phyloP scores from a whole-genome alignment of 1,140 invertebrate species.

The Meloidogyne floridensis region DNA sequence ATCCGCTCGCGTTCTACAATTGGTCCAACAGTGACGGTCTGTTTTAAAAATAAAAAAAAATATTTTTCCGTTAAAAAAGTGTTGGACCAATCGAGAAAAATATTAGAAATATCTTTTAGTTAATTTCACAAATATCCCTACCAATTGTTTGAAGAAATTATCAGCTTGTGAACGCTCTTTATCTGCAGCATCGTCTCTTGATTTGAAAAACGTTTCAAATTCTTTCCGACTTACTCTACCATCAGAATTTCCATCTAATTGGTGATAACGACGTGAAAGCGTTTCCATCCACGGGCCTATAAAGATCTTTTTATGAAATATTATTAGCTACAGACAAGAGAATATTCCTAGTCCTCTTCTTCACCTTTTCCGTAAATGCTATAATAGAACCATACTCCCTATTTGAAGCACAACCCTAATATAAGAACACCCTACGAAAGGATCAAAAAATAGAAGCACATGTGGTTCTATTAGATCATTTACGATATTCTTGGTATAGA shows the following conservation, averaged over 20 bases:
- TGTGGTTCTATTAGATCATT: no score
- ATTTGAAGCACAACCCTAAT: no score
- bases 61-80: neutral
- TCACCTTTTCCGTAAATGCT: neutral
- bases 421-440: no score
- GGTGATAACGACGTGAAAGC: constrained; percentile 52
- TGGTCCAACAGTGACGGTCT: constrained; percentile 31
- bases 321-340: no score
- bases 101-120: neutral
- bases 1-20: constrained; percentile 32
- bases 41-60: neutral
- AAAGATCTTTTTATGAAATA: no score
- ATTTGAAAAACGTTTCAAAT: constrained; percentile 51
- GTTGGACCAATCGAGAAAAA: constrained; percentile 23
- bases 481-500: no score
- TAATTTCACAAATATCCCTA: constrained; percentile 25
- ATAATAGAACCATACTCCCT: no score
- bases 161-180: constrained; percentile 44
- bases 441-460: no score
- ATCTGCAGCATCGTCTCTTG: constrained; percentile 46
- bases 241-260: constrained; percentile 54
- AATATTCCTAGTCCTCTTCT: no score
- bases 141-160: constrained; percentile 58
- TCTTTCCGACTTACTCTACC: constrained; percentile 54
- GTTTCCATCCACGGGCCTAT: constrained; percentile 50